Evolutionary conservation across 2,888 invertebrate species (phyloP).

Genomic region (Calephelis perditalis): DNA sequence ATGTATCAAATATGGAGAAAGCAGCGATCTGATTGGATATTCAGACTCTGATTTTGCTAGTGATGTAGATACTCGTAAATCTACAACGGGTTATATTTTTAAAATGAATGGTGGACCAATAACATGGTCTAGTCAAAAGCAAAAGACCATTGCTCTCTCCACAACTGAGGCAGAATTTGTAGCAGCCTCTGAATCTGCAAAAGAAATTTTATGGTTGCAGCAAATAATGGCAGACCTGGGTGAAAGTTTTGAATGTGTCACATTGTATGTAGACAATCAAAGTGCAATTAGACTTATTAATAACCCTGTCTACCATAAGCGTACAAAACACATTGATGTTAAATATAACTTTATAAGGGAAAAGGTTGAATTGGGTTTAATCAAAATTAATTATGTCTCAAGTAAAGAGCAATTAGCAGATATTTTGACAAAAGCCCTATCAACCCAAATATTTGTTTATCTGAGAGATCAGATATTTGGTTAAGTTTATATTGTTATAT

Average conservation of each 20-base stretch:
- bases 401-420: conserved; percentile 21
- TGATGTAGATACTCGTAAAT: conserved; percentile 33
- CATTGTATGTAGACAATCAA: conserved; percentile 29
- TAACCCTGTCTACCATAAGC: conserved; percentile 33
- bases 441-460: conserved; percentile 10
- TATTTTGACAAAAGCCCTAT: conserved; percentile 19
- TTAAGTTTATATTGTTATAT: background rate
- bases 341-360: conserved; percentile 33
- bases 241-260: conserved; percentile 17
- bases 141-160: conserved; percentile 28
- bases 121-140: conserved; percentile 31
- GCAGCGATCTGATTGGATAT: conserved; percentile 28
- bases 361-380: conserved; percentile 11
- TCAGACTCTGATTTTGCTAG: conserved; percentile 35
- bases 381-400: conserved; percentile 29
- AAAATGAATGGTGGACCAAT: conserved; percentile 34
- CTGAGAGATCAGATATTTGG: conserved; percentile 2
- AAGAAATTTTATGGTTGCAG: conserved; percentile 27
- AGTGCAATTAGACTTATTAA: conserved; percentile 32
- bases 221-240: conserved; percentile 25
- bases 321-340: conserved; percentile 33
- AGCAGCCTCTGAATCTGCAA: conserved; percentile 29
- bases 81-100: conserved; percentile 35
- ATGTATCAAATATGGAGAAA: conserved; percentile 30
- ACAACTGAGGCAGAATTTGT: conserved; percentile 30